Percentiles rank a stretch among this genome's conserved stretches.
phyloP scores from a whole-genome alignment of 2,888 invertebrate genomes.

The Neria commutata region DNA sequence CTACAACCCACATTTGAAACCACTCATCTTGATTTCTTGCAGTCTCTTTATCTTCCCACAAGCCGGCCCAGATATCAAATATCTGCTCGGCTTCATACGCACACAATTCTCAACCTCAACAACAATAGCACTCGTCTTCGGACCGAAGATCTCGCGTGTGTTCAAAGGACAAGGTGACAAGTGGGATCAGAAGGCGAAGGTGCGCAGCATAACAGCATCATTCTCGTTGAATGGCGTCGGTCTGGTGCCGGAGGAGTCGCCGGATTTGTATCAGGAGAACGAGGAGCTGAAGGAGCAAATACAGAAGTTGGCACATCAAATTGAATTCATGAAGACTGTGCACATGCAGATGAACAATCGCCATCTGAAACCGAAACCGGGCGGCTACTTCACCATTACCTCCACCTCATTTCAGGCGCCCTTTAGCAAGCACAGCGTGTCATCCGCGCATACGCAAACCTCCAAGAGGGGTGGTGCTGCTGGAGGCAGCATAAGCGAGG shows the following conservation, averaged over 20 bases:
- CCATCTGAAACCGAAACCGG: slow-evolving; percentile 82
- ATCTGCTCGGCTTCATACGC: slow-evolving; percentile 87
- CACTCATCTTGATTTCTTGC: slow-evolving; percentile 16
- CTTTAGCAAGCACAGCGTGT: slow-evolving; percentile 55
- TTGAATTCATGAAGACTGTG: slow-evolving; percentile 92
- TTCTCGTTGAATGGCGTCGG: slow-evolving; percentile 87
- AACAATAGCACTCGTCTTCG: slow-evolving; percentile 60
- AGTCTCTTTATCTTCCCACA: slow-evolving; percentile 85
- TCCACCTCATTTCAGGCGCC: slow-evolving; percentile 64
- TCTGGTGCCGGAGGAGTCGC: slow-evolving; percentile 81
- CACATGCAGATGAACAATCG: slow-evolving; percentile 93
- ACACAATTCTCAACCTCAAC: slow-evolving; percentile 92
- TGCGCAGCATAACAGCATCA: slow-evolving; percentile 82
- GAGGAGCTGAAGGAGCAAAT: slow-evolving; percentile 93
- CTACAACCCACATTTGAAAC: too few relatives aligned
- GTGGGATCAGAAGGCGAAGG: slow-evolving; percentile 85
- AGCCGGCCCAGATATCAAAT: slow-evolving; percentile 91
- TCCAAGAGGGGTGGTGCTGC: slow-evolving; percentile 42
- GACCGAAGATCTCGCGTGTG: slow-evolving; percentile 75
- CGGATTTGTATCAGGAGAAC: slow-evolving; percentile 87
- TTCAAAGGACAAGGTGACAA: slow-evolving; percentile 86
- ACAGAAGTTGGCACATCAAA: slow-evolving; percentile 87
- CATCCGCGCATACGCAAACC: slow-evolving; percentile 59
- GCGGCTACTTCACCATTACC: slow-evolving; percentile 77
- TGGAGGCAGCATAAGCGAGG: slow-evolving; percentile 41